phyloP scores from a whole-genome alignment of 2,797 vertebrate species.

The Rhinichthys osculus region DNA sequence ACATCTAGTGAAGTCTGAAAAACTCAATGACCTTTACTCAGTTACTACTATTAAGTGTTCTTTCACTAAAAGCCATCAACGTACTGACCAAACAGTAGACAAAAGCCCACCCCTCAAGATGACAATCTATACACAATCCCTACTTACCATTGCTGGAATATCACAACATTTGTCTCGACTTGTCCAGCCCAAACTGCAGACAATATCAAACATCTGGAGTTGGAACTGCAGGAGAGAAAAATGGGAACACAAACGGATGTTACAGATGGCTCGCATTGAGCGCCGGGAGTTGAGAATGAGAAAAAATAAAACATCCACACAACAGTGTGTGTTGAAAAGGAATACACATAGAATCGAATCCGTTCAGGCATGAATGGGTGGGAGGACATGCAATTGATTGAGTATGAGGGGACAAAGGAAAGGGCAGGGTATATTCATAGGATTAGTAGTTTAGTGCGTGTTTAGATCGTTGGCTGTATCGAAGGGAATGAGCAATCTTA shows the following conservation, averaged over 20 bases:
- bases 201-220: conserved; percentile 99
- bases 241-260: conserved; percentile 63
- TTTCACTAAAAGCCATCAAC: not conserved
- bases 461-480: conserved; percentile 19
- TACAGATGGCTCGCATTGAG: conserved; percentile 71
- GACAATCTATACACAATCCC: conserved; percentile 36
- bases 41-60: not conserved
- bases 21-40: not conserved
- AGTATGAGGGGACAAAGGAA: conserved; percentile 18
- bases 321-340: conserved; percentile 52
- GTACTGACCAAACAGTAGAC: not conserved
- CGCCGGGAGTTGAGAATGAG: conserved; percentile 53
- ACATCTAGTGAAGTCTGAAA: conserved; percentile 7
- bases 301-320: conserved; percentile 60
- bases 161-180: conserved; percentile 98
- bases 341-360: conserved; percentile 39
- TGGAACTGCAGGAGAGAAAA: conserved; percentile 85
- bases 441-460: conserved; percentile 5
- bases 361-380: conserved; percentile 20
- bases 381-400: not conserved
- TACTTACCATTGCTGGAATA: conserved; percentile 92
- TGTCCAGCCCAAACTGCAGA: conserved; percentile 97
- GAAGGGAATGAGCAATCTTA: conserved; percentile 70
- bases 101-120: not conserved
- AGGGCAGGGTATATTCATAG: not conserved